Evolutionary conservation across 1,140 invertebrate species (phyloP).

Genomic region (Stratiolaelaps scimitus): DNA sequence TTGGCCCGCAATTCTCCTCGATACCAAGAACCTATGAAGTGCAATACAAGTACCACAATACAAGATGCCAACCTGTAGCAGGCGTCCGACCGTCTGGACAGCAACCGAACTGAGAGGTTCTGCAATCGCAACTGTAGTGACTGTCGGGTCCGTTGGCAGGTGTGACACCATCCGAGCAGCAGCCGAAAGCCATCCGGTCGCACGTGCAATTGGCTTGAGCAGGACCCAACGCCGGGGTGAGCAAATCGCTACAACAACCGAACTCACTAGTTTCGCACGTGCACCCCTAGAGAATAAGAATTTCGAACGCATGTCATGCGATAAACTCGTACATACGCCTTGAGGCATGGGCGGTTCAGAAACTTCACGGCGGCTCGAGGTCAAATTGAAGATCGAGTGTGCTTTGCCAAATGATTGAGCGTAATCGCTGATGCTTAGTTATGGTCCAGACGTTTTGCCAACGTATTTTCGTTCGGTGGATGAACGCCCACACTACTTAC

Average conservation of each 20-base stretch:
- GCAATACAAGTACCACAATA: no score
- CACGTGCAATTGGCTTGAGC: conserved; percentile 48
- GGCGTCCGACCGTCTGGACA: conserved; percentile 69
- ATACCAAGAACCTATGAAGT: no score
- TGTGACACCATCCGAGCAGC: conserved; percentile 44
- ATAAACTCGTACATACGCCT: no score
- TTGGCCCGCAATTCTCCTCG: no score
- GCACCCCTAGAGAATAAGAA: conserved; percentile 60
- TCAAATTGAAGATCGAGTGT: no score
- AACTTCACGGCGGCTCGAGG: no score
- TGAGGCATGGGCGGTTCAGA: no score
- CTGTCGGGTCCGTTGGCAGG: conserved; percentile 44
- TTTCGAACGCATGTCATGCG: no score
- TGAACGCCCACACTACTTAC: conserved; percentile 21
- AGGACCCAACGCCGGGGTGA: conserved; percentile 61
- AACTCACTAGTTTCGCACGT: conserved; percentile 72
- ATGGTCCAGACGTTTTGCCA: no score
- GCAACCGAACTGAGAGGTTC: conserved; percentile 58
- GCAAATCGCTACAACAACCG: conserved; percentile 81
- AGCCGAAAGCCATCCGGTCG: conserved; percentile 45
- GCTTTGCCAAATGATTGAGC: no score
- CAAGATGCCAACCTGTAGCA: conserved; percentile 49
- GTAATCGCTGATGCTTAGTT: no score
- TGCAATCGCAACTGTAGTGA: conserved; percentile 73
- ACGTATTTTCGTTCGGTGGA: no score